A percentile compares a stretch with the other conserved stretches of the same genome.
These are phyloP conservation scores for roundworm (Caenorhabditis elegans) DNA, from an alignment of 1,140 invertebrate genomes.

Conservation along the genomic window WBcel235 BX284606.5:9506501-9507000, in stretches of 20 bases:
- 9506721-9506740: neutral
- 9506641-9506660: slow-evolving; percentile 29
- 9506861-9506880: too few species aligned
- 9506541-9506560: slow-evolving; percentile 30
- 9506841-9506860: too few species aligned
- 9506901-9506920: too few species aligned
- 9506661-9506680: slow-evolving; percentile 9
- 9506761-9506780: neutral
- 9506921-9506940: too few species aligned
- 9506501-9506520: neutral
- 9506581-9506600: neutral
- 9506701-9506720: slow-evolving; percentile 25
- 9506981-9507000: too few species aligned
- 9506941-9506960: too few species aligned
- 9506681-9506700: slow-evolving; percentile 18
- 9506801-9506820: too few species aligned
- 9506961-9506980: too few species aligned
- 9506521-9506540: slow-evolving; percentile 32
- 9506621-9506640: neutral
- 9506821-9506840: too few species aligned
- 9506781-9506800: too few species aligned
- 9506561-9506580: slow-evolving; percentile 6
- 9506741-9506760: slow-evolving; percentile 22
- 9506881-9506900: too few species aligned
- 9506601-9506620: neutral